Conservation (phyloP, 2,888 invertebrate genomes). For the Tachystola acroxantha region DNA sequence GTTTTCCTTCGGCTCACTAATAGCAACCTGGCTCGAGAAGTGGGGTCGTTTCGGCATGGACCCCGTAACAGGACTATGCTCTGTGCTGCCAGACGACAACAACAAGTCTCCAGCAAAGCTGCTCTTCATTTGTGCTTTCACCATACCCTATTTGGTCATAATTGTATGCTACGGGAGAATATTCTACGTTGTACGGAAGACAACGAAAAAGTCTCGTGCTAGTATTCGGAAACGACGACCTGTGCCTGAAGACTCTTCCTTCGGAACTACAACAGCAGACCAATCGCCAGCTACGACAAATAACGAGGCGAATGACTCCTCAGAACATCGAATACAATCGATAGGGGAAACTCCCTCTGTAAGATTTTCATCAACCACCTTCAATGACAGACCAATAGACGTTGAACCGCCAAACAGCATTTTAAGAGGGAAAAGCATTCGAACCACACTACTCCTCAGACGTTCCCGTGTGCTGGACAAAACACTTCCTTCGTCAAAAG, state of each 20-base stretch:
- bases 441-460: slow-evolving; percentile 44
- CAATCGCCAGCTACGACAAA: neutral
- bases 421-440: slow-evolving; percentile 33
- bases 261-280: slow-evolving; percentile 17
- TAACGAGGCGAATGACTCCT: neutral
- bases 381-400: neutral
- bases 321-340: slow-evolving; percentile 4
- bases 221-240: slow-evolving; percentile 30
- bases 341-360: neutral
- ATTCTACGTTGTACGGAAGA: slow-evolving; percentile 86
- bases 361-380: neutral
- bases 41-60: slow-evolving; percentile 91
- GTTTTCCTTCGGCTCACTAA: slow-evolving; percentile 81
- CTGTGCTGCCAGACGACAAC: slow-evolving; percentile 83
- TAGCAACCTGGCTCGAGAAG: slow-evolving; percentile 84
- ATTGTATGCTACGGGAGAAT: slow-evolving; percentile 90
- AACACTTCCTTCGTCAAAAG: slow-evolving; percentile 85
- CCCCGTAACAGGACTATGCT: slow-evolving; percentile 85
- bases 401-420: slow-evolving; percentile 21
- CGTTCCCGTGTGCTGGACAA: slow-evolving; percentile 62
- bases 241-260: slow-evolving; percentile 47
- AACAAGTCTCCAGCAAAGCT: slow-evolving; percentile 86
- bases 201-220: slow-evolving; percentile 79
- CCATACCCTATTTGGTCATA: slow-evolving; percentile 90
- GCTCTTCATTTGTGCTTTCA: slow-evolving; percentile 89